Percentiles rank a stretch among this genome's conserved stretches.
Conservation (phyloP, 2,113 vertebrate genomes). For the Odocoileus virginianus region DNA sequence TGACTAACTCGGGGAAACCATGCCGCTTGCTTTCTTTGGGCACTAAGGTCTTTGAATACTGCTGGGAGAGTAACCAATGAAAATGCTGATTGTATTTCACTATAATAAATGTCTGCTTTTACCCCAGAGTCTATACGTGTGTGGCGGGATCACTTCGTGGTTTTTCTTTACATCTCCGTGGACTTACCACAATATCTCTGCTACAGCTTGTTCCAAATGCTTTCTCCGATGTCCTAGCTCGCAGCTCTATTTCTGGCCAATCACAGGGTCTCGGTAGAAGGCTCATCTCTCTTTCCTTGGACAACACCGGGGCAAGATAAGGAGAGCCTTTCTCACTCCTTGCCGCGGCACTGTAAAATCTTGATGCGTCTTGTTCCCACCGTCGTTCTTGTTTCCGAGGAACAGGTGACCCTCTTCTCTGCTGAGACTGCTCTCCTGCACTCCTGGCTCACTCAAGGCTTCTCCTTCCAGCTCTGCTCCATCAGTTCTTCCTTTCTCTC, state of each 20-base stretch:
- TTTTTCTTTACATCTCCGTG: not conserved
- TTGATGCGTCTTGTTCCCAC: not conserved
- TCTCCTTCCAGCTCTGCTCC: not conserved
- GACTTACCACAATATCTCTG: not conserved
- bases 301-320: not conserved
- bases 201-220: not conserved
- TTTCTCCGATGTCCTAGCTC: not conserved
- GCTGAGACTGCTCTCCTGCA: not conserved
- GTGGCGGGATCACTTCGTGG: not conserved
- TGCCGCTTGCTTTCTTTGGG: not conserved
- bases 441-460: not conserved
- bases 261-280: not conserved
- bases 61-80: not conserved
- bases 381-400: not conserved
- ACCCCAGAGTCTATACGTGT: not conserved
- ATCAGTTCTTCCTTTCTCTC: not conserved
- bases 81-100: not conserved
- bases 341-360: not conserved
- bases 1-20: not conserved
- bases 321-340: not conserved
- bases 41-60: not conserved
- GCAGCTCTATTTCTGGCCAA: not conserved
- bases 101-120: not conserved
- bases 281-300: not conserved
- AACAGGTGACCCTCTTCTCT: not conserved